Evolutionary conservation across 1,140 invertebrate species (phyloP), one percentile per base, ranked within the genome.

Genomic region (Pseudomyrmex gracilis): DNA sequence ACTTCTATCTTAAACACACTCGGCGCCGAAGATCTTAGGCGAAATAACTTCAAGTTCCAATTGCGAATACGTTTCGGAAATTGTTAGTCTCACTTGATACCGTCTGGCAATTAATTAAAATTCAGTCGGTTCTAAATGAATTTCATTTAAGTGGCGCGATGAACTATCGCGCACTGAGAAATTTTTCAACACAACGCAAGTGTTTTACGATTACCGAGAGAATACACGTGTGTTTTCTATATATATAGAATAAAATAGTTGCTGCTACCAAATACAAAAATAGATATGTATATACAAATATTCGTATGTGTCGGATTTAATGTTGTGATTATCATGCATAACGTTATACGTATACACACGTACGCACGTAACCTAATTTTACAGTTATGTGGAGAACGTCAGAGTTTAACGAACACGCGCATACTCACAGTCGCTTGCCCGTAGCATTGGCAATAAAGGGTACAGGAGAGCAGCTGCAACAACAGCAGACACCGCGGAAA

Each of bases 331-430:
- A 34, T 34, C 34, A 34, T 34, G 34, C 34, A 34, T 34, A 34
- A 34, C 24, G 24, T 34, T 34, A 34, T 7, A 34, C 34, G 34
- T 34, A 5, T 34, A 5, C 34, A 34, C 34, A 34, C 34, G 34
- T n/a, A 15, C 17, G 22, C 0, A 67, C 34, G 2, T 12, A 15
- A 70, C 17, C 15, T 15, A 71, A 2, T 47, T 70, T 34, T 15
- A 49, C 43, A 70, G 1, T 13, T 43, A 17, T 34, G 5, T 7
- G 34, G 34, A 34, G 45, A 82, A 73, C 12, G n/a, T 20, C 34
- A 49, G 15, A 17, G n/a, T 1, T 53, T 2, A 49, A 67, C n/a
- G 13, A 24, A 34, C 49, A 87, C 82, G 24, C 82, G 86, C 86
- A 34, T 34, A 34, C 34, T 34, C 76, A 24, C 2, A 5, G 4